phyloP scores from a whole-genome alignment of 2,797 vertebrate genomes.

The Borostomias antarcticus region DNA sequence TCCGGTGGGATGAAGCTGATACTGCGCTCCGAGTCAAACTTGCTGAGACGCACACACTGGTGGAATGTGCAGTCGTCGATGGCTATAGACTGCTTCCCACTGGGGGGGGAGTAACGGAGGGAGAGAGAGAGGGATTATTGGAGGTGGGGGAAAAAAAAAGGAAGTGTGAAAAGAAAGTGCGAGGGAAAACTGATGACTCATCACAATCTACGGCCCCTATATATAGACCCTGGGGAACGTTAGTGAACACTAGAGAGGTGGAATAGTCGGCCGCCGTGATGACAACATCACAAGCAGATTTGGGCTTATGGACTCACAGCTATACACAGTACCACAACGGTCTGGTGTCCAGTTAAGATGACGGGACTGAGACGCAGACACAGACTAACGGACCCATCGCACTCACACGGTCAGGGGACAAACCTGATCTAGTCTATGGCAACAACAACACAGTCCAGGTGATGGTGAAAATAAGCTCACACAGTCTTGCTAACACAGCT shows the following conservation, averaged over 20 bases:
- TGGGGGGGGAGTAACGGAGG: slow-evolving; percentile 42
- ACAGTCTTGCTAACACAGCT: neutral
- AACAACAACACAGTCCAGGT: neutral
- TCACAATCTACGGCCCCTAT: neutral
- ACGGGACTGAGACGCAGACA: neutral
- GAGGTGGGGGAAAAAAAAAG: neutral
- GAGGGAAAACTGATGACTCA: neutral
- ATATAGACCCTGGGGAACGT: neutral
- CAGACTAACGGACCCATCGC: neutral
- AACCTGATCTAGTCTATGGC: neutral
- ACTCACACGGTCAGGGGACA: neutral
- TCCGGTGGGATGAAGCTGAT: slow-evolving; percentile 92
- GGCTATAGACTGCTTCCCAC: slow-evolving; percentile 83
- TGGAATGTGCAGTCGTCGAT: slow-evolving; percentile 67
- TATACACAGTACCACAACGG: neutral
- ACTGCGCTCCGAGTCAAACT: slow-evolving; percentile 89
- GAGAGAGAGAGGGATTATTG: neutral
- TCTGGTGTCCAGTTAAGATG: no score
- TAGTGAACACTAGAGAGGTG: neutral
- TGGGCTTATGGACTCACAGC: neutral
- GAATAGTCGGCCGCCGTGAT: no score
- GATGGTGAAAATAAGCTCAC: neutral
- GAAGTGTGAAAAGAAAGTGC: neutral
- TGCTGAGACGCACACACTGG: slow-evolving; percentile 79
- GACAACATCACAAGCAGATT: neutral